Evolutionary conservation across 2,797 vertebrate genomes (phyloP), one percentile per base, ranked within the genome.

Genomic region (Echeneis naucrates): DNA sequence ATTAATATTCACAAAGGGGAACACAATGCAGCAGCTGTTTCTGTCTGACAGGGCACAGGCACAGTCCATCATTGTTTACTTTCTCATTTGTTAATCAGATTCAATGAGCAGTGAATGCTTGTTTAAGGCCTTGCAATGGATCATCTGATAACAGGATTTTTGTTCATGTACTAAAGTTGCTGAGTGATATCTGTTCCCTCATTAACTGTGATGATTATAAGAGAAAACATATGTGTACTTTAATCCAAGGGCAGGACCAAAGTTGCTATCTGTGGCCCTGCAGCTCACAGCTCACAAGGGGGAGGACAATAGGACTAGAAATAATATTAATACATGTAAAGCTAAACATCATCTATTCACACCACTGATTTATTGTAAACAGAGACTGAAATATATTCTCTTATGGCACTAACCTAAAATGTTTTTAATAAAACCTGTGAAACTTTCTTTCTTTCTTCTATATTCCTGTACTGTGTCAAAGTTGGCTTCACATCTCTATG

Each of bases 11-110:
- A 40, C 27, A 40, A 48, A 7, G 17, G 21, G 16, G 24, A 4
- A 65, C 53, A 64, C 21, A 77, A 76, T 55, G 57, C 42, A 59
- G 12, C 8, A 33, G 57, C 45, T 71, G 68, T 72, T 72, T 68
- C 62, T 79, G 48, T 10, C 48, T 23, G 11, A 53, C 19, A 53
- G 57, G 32, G 72, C 26, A 50, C 4, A 13, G 65, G n/a, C 10
- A 72, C 54, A 74, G 62, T 65, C 71, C 60, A 35, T 37, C 24
- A 33, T 52, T 51, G 5, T 45, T 32, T n/a, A 27, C 17, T 47
- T 56, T 68, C 56, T 32, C 8, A 55, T 14, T 3, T 27, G 45
- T 66, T 57, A n/a, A 35, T 54, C 21, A 48, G 3, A 65, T 55
- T 48, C 27, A 59, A 19, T n/a, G 10, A 19, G 27, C 10, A 54